Evolutionary conservation across 2,797 vertebrate genomes (phyloP).

Genomic region (Chrysocyon brachyurus): DNA sequence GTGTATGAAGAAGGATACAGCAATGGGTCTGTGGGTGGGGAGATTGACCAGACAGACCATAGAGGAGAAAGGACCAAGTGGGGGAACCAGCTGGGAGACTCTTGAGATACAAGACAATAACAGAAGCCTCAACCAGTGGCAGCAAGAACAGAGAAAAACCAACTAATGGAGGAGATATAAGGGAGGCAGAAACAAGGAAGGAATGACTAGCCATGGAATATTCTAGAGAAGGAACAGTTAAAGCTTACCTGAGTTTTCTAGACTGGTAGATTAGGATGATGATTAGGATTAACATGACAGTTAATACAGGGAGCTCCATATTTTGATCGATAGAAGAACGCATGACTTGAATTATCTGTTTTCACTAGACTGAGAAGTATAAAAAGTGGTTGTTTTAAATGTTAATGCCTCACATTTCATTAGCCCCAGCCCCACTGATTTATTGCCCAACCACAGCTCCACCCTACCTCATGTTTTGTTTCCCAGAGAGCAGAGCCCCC

Average conservation of each 20-base stretch:
- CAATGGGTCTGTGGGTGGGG: background rate
- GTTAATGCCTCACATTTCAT: conserved; percentile 37
- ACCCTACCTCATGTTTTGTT: conserved; percentile 55
- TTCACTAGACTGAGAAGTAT: background rate
- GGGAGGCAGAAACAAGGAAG: background rate
- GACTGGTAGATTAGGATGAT: background rate
- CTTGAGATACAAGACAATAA: background rate
- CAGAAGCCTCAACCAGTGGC: background rate
- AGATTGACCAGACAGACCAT: background rate
- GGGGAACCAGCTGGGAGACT: background rate
- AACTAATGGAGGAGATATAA: background rate
- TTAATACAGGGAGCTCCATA: background rate
- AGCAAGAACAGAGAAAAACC: background rate
- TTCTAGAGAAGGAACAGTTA: background rate
- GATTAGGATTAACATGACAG: background rate
- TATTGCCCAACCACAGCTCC: background rate
- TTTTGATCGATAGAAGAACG: conserved; percentile 19
- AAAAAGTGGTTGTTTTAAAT: background rate
- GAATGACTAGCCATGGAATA: background rate
- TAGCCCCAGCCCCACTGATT: background rate
- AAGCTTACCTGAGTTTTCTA: conserved; percentile 44
- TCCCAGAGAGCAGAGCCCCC: background rate
- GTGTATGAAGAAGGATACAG: background rate
- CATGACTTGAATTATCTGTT: background rate
- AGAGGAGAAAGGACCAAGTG: background rate